Evolutionary conservation across 2,113 vertebrate genomes (phyloP), one percentile per base, ranked within the genome.

Genomic region (Elanoides forficatus): DNA sequence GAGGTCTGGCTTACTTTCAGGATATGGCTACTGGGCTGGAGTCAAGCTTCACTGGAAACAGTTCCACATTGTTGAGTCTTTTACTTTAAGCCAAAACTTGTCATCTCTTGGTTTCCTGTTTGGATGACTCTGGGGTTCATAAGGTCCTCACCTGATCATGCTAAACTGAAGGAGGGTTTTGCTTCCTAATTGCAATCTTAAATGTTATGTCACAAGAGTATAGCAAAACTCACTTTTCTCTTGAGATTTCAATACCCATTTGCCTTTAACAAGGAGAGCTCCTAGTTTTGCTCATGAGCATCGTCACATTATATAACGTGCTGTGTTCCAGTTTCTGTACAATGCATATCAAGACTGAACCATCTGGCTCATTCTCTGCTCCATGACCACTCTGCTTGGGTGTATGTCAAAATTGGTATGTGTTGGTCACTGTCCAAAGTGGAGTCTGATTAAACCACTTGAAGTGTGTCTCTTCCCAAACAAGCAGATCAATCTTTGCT

Each of bases 281-380:
- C 15, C 50, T 84, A 2, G 4, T 18, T 86, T 47, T 60, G 38
- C 20, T 91, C 13, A 15, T 60, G 68, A 73, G 30, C 29, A 21
- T 29, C 1, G 0, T 26, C 27, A 36, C 17, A 2, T 95, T 97
- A 52, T 45, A 3, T 80, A 96, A 92, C 16, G 30, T 91, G 53
- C 47, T 18, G 4, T 0, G 15, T 70, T 88, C 42, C 43, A 36
- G 23, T 87, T 81, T 63, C 66, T 93, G 40, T 59, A 81, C 36
- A 27, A 8, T 29, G 60, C 38, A 4, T 21, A 10, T 32, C 4
- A 19, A 52, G 53, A 32, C 43, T 25, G 48, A 81, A 62, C 94
- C 95, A 92, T 94, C 96, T 96, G 94, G 34, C 70, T 95, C 43
- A 36, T 63, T 27, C 82, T 79, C 88, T 92, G 95, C 75, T 94